Percentiles rank a stretch among this genome's conserved stretches.
phyloP scores from a whole-genome alignment of 2,797 vertebrate genomes.

The Neomorphus geoffroyi region DNA sequence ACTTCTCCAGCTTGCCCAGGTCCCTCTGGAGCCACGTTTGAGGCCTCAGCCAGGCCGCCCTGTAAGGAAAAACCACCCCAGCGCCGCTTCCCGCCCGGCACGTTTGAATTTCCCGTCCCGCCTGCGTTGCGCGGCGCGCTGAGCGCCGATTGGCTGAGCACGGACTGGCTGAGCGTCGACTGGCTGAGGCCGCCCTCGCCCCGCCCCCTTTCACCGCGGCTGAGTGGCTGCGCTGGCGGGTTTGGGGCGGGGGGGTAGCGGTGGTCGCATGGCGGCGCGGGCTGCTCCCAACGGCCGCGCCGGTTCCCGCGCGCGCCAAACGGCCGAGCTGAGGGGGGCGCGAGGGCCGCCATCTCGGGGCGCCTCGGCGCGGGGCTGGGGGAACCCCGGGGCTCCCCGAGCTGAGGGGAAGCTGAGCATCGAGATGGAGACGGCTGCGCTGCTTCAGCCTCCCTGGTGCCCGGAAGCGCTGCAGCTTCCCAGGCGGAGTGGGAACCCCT shows the following conservation, averaged over 20 bases:
- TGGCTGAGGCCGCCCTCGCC: not conserved
- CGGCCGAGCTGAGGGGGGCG: not conserved
- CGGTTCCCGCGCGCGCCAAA: not conserved
- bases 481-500: too few relatives aligned
- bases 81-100: accelerated
- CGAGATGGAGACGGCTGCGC: not conserved
- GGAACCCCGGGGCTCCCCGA: too few relatives aligned
- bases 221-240: too few relatives aligned
- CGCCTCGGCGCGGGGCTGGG: not conserved
- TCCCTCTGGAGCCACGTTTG: too few relatives aligned
- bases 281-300: not conserved
- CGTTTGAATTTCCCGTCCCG: slow-evolving; percentile 37
- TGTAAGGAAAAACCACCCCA: accelerated
- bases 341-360: not conserved
- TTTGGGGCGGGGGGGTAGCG: too few relatives aligned
- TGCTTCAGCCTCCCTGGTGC: not conserved
- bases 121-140: too few relatives aligned
- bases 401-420: not conserved
- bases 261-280: not conserved
- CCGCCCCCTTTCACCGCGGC: too few relatives aligned
- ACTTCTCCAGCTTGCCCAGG: too few relatives aligned
- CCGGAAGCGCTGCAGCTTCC: too few relatives aligned
- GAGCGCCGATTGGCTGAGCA: not conserved
- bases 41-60: too few relatives aligned
- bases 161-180: not conserved